Base-by-base conservation (phyloP, 2,113 vertebrate genomes). In the Odobenus rosmarus region DNA sequence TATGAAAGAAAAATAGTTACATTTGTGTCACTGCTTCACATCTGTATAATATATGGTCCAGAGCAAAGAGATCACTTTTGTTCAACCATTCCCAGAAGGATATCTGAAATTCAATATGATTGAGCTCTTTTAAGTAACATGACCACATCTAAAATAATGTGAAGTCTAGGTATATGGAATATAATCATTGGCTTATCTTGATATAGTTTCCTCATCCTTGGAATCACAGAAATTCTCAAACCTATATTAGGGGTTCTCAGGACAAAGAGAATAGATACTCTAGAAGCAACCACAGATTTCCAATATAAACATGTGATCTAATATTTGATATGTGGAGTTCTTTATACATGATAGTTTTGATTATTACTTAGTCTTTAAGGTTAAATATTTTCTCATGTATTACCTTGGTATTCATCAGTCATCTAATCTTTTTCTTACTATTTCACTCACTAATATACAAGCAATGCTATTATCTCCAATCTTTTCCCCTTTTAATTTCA, bases 71-170 rank as follows among this genome's bases (percentile, higher is more conserved):
- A 26, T 71, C 23, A 64, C 23, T 95, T 97, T 84, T 72, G 7
- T 88, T 85, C 39, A 59, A 31, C 21, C 19, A 89, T 90, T 90
- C 2, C 21, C 69, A 84, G 26, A 77, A 95, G 31, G 33, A 64
- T 74, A 88, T 7, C 21, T 76, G 26, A 67, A 51, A 80, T 85
- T 91, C 23, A 93, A 15, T 71, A 12, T 81, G 28, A 74, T 42
- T 69, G 39, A 95, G 9, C 6, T 84, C 28, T 46, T n/a, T 93
- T n/a, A 81, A 90, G 2, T 87, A 21, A 11, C 4, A 79, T 51
- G 53, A 15, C 5, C 15, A 86, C 36, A 39, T 80, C 36, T 72
- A 76, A 95, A 97, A 69, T 89, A 96, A 95, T 77, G 36, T 81
- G n/a, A n/a, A 81, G 21, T 67, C 28, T 19, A 79, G 7, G 39